phyloP scores from a whole-genome alignment of 2,113 vertebrate genomes.

The Pteropus alecto region DNA sequence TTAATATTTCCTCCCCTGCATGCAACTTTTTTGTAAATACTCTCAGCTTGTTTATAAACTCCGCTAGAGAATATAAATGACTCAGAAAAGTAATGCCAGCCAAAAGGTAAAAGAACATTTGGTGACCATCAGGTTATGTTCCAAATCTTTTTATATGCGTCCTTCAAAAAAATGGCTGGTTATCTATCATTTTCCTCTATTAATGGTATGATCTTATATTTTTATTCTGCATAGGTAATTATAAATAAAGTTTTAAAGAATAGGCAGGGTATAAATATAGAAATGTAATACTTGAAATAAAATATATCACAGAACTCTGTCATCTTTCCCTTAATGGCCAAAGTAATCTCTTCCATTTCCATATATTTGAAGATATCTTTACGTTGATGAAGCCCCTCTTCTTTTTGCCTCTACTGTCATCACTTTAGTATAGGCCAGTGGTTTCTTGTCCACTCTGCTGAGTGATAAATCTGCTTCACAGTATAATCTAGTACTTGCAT shows the following conservation, averaged over 20 bases:
- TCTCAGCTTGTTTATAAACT: not conserved
- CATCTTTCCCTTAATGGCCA: not conserved
- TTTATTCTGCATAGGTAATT: not conserved
- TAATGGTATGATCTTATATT: not conserved
- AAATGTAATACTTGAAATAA: not conserved
- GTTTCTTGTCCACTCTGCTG: not conserved
- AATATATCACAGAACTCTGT: not conserved
- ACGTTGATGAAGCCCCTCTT: not conserved
- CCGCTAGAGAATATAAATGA: not conserved
- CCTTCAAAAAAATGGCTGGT: not conserved
- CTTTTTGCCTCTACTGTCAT: not conserved
- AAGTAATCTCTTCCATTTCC: not conserved
- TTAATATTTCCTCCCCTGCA: not conserved
- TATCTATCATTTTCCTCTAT: not conserved
- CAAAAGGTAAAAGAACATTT: not conserved
- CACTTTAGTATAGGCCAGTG: not conserved
- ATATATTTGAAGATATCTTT: not conserved
- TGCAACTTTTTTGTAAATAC: not conserved
- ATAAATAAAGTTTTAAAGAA: not conserved
- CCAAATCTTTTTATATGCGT: not conserved
- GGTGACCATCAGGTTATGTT: not conserved
- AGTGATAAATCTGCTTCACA: not conserved
- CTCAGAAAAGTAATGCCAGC: not conserved
- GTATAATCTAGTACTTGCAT: not conserved
- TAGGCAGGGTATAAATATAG: not conserved